A percentile compares a stretch with the other conserved stretches of the same genome.
These are phyloP conservation scores for Cavia porcellus DNA, from an alignment of 2,113 vertebrate species.

Conservation along the genomic window DNA sequence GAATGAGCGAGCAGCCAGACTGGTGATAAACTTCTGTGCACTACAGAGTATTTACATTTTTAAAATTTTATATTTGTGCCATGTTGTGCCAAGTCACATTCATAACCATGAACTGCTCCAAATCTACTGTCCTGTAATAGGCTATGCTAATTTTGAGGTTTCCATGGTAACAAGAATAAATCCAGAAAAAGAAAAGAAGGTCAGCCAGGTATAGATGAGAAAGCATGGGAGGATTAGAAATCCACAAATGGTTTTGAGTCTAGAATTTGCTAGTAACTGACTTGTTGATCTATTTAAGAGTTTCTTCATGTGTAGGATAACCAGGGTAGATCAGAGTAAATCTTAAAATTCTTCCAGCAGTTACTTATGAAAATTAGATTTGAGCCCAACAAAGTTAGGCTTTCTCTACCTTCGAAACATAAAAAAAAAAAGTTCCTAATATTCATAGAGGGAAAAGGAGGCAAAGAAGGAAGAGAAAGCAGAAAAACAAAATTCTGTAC, in stretches of 20 bases:
- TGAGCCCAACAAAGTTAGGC: neutral
- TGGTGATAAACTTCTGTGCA: neutral
- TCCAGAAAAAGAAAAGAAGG: neutral
- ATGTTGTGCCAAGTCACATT: neutral
- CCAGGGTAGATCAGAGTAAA: neutral
- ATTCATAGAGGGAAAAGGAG: neutral
- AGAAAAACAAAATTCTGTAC: neutral
- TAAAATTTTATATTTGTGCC: neutral
- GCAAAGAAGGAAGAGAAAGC: neutral
- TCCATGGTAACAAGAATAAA: conserved; percentile 47
- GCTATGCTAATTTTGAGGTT: neutral
- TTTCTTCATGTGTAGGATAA: neutral
- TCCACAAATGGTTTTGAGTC: neutral
- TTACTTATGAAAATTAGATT: neutral
- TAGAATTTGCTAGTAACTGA: neutral
- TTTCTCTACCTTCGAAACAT: neutral
- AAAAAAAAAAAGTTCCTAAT: neutral
- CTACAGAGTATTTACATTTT: neutral
- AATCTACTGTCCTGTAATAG: neutral
- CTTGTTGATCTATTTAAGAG: neutral
- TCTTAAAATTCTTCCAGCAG: neutral
- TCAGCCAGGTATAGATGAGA: neutral
- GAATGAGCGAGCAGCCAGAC: neutral
- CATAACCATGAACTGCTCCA: neutral
- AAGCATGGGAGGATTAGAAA: neutral